Base-by-base conservation (phyloP, 1,140 invertebrate species). In the Megathymus violae region DNA sequence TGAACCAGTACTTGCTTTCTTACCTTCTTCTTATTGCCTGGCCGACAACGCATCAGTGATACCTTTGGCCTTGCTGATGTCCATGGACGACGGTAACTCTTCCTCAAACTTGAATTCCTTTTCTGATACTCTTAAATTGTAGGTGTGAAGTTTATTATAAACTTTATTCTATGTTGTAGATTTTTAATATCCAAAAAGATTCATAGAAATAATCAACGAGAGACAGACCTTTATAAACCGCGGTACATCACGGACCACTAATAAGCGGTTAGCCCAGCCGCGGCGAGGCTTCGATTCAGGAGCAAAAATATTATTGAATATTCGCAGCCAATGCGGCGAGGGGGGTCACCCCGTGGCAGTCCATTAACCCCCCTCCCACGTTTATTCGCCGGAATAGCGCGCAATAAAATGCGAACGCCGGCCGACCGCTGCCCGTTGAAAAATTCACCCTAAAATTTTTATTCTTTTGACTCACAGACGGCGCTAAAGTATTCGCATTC, bases 281-380 rank as follows among this genome's bases (percentile, higher is more conserved):
- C 66, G 62, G 67, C 44, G 43, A 56, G 64, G 74, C 65, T 67
- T 63, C 63, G 64, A 59, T 71, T 69, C 62, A 51, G 59, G 67
- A 63, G 74, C 72, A 77, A 83, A 81, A 83, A 81, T 81, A 84
- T 80, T 81, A 84, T 80, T 83, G 78, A 81, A 84, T 81, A 81
- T 80, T 81, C 75, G 69, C 67, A 71, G 68, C 72, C 76, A 75
- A 82, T 77, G 74, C 71, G 72, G 69, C 59, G 74, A 58, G 52
- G 48, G 27, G 16, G 16, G 13, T 34, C 58, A 46, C 64, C 65
- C 71, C 50, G 48, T 47, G 25, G 48, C 71, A 69, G 79, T 81
- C 81, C 80, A 83, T 84, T 81, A 79, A 74, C 65, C 68, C 58
- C 70, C 73, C 71, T 67, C 40, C 38, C 76, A 70, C 82, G 82